Percentiles rank a stretch among this genome's conserved stretches.
These are phyloP conservation scores for Popillia japonica DNA, from an alignment of 1,140 invertebrate genomes.

Conservation along the genomic window DNA sequence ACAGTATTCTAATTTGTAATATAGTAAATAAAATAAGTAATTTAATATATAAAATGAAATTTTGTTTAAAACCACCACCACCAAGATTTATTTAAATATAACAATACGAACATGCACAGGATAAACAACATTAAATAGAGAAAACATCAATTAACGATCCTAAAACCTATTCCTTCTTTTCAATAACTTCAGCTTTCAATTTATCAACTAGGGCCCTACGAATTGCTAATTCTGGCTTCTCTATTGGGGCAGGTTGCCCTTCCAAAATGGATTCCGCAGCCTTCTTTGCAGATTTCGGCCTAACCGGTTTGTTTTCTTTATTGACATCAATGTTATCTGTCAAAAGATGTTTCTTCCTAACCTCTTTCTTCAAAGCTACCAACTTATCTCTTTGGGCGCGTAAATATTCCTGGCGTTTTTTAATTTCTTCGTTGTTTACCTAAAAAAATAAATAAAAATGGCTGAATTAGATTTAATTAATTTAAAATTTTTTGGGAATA, in stretches of 20 bases:
- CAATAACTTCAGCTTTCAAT: constrained; percentile 82
- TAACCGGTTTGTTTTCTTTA: constrained; percentile 49
- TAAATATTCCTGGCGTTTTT: constrained; percentile 82
- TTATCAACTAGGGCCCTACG: constrained; percentile 82
- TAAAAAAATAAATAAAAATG: constrained; percentile 11
- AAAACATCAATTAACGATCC: not conserved
- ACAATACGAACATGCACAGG: not conserved
- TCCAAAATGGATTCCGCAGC: constrained; percentile 71
- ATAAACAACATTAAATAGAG: not conserved
- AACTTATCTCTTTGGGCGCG: constrained; percentile 89
- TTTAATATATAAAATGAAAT: not conserved
- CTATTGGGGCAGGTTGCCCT: constrained; percentile 57
- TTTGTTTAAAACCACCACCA: not conserved
- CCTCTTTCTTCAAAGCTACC: constrained; percentile 85
- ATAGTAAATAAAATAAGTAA: constrained; percentile 39
- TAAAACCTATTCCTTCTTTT: constrained; percentile 24
- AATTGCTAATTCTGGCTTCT: constrained; percentile 74
- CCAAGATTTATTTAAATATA: not conserved
- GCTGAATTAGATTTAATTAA: not conserved
- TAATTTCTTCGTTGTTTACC: constrained; percentile 70
- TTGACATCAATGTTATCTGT: constrained; percentile 59
- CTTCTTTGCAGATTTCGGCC: constrained; percentile 75
- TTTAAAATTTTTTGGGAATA: not conserved
- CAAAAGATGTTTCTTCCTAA: constrained; percentile 79
- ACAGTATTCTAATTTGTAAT: constrained; percentile 42